A percentile compares a stretch with the other conserved stretches of the same genome.
Conservation (phyloP, 2,113 vertebrate genomes). For the Cryptotis parvus region DNA sequence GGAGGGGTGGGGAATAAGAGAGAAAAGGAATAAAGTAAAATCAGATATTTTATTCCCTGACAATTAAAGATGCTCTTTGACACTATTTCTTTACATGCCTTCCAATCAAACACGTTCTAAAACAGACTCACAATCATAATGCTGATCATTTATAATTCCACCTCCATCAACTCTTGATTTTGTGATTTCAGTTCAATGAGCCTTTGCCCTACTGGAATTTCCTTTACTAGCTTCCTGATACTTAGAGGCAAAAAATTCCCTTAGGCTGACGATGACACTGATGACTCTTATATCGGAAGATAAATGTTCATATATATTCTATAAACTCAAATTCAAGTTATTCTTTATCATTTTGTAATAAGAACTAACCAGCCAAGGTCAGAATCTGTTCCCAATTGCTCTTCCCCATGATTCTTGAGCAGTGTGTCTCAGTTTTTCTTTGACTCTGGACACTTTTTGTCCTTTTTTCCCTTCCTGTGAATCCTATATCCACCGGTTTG, state of each 20-base stretch:
- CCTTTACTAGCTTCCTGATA: neutral
- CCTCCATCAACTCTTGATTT: neutral
- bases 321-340: neutral
- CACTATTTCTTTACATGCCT: neutral
- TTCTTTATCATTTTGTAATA: constrained; percentile 3
- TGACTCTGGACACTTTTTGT: no score
- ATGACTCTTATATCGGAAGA: neutral
- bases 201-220: neutral
- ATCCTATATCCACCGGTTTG: no score
- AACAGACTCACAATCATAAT: no score
- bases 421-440: neutral
- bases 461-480: no score
- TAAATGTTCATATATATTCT: neutral
- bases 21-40: neutral
- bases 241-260: neutral
- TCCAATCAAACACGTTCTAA: neutral
- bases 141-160: neutral
- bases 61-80: neutral
- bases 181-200: neutral
- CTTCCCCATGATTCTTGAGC: neutral
- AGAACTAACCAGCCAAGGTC: neutral
- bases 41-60: neutral
- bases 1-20: neutral
- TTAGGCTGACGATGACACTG: neutral
- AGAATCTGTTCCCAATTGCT: neutral